A percentile compares a stretch with the other conserved stretches of the same genome.
Conservation (phyloP, 2,113 vertebrate genomes). For the Calidris pygmaea region DNA sequence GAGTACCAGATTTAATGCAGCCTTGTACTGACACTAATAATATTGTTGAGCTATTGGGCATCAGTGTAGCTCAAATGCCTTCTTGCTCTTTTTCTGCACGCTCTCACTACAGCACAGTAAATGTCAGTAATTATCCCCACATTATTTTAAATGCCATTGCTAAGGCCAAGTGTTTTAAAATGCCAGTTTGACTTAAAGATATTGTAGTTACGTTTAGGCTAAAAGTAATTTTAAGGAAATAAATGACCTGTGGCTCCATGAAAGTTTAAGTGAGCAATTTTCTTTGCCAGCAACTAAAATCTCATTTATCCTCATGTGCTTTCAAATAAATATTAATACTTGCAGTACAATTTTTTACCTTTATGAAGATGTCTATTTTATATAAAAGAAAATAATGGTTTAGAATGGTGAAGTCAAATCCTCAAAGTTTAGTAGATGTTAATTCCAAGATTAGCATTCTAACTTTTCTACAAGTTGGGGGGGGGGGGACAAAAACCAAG, state of each 20-base stretch:
- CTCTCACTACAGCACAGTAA: not conserved
- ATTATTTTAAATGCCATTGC: constrained; percentile 33
- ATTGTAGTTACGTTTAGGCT: not conserved
- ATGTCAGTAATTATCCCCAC: constrained; percentile 50
- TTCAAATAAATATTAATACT: not conserved
- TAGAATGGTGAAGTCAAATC: not conserved
- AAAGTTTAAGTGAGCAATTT: not conserved
- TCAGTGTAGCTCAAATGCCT: not conserved
- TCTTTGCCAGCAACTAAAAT: not conserved
- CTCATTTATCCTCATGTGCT: not conserved
- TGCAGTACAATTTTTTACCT: not conserved
- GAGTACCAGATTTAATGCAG: not conserved
- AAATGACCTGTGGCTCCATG: not conserved
- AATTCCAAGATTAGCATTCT: not conserved
- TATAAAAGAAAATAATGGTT: not conserved
- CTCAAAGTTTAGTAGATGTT: not conserved
- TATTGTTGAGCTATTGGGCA: not conserved
- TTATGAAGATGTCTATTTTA: not conserved
- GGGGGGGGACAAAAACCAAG: not conserved
- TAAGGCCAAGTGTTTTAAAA: constrained; percentile 33
- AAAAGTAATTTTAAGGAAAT: not conserved
- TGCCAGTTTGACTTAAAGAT: constrained; percentile 14
- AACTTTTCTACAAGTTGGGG: no score
- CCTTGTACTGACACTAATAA: not conserved
- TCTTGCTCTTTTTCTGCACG: not conserved